These are phyloP conservation scores for Lampris incognitus DNA, from an alignment of 2,113 vertebrate species.

Conservation along the genomic window DNA sequence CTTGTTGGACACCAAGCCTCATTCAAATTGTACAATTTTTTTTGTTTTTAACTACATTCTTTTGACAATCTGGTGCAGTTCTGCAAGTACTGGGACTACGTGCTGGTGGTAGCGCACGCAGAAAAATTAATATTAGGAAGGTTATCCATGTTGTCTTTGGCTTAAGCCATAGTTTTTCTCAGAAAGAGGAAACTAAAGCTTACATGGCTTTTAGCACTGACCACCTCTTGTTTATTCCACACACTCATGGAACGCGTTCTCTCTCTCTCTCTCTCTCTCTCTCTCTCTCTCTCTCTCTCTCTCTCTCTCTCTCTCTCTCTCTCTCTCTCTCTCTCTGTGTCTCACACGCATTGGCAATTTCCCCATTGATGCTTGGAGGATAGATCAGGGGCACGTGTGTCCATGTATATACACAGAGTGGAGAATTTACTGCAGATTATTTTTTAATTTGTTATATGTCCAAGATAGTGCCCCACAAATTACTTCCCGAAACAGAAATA, in stretches of 20 bases:
- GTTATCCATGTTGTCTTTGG: conserved; percentile 53
- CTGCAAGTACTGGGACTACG: conserved; percentile 1
- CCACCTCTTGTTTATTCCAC: conserved; percentile 33
- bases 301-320: not conserved
- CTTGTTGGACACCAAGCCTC: too few species aligned
- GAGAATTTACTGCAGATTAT: not conserved
- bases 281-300: not conserved
- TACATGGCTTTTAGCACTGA: conserved; percentile 44
- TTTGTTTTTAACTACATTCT: too few species aligned
- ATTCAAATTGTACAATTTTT: too few species aligned
- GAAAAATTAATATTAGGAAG: conserved; percentile 31
- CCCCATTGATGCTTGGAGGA: conserved; percentile 13
- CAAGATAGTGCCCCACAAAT: not conserved
- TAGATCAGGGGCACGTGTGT: conserved; percentile 2
- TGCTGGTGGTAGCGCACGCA: conserved; percentile 15
- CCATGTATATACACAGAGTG: conserved; percentile 12
- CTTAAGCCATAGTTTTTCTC: conserved; percentile 35
- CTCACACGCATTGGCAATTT: conserved; percentile 12
- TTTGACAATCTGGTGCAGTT: too few species aligned
- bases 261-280: conserved; percentile 15
- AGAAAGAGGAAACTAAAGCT: conserved; percentile 39
- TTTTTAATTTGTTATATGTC: not conserved
- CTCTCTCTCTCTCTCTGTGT: conserved; percentile 31
- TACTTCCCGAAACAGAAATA: conserved; percentile 27
- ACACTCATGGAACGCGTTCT: conserved; percentile 3